Percentiles rank a stretch among this genome's conserved stretches.
Evolutionary conservation across 2,797 vertebrate genomes (phyloP).

Genomic region (Notoglanidium macrostoma): DNA sequence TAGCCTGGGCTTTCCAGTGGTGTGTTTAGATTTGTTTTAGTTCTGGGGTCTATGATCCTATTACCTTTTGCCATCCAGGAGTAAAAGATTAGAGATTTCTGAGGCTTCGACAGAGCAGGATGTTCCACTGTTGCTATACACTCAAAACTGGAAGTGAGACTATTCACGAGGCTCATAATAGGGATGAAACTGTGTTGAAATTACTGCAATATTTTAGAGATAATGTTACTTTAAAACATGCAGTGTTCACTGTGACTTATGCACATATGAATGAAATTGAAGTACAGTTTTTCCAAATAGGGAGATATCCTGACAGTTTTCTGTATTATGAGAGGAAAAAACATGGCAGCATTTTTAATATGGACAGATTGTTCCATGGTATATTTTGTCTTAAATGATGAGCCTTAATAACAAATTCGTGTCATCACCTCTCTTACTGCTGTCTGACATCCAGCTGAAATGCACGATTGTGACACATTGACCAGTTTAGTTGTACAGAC

Average conservation of each 20-base stretch:
- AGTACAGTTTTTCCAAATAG: background rate
- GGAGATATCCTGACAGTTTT: background rate
- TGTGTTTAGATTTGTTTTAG: slow-evolving; percentile 34
- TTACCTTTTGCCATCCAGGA: slow-evolving; percentile 60
- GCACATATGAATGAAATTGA: background rate
- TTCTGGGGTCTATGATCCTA: slow-evolving; percentile 48
- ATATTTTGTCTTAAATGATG: background rate
- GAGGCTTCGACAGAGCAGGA: slow-evolving; percentile 62
- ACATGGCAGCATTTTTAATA: background rate
- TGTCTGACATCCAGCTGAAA: background rate
- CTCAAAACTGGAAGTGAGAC: slow-evolving; percentile 12
- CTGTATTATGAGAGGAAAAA: background rate
- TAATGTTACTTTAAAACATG: background rate
- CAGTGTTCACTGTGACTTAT: background rate
- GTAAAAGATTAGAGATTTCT: slow-evolving; percentile 74
- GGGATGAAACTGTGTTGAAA: background rate
- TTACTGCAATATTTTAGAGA: slow-evolving; percentile 1
- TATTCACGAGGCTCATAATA: background rate
- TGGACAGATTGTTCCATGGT: background rate
- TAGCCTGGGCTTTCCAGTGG: background rate
- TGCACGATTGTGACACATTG: background rate
- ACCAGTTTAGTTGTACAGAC: background rate
- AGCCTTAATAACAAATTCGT: background rate
- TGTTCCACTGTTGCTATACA: slow-evolving; percentile 53
- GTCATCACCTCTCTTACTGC: background rate